phyloP scores from a whole-genome alignment of 2,888 invertebrate species.

The Acheta domesticus region DNA sequence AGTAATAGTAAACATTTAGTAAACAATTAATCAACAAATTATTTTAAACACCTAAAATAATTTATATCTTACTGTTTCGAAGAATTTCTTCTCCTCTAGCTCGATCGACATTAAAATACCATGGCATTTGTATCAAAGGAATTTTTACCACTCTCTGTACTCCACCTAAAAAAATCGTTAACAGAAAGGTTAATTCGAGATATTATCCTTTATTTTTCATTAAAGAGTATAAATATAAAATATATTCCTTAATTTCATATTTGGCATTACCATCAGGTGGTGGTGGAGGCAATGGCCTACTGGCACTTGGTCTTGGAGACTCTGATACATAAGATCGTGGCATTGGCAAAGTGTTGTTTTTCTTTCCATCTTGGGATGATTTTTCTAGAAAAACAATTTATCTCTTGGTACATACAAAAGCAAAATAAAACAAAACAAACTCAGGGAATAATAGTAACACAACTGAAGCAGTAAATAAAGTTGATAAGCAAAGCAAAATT shows the following conservation, averaged over 20 bases:
- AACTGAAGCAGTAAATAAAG: not conserved
- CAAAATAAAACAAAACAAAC: no score
- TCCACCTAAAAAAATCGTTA: constrained; percentile 3
- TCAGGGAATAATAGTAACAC: not conserved
- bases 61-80: constrained; percentile 31
- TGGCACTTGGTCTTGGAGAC: not conserved
- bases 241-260: no score
- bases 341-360: not conserved
- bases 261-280: not conserved
- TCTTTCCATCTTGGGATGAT: not conserved
- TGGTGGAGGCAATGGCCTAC: not conserved
- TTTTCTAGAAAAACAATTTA: not conserved
- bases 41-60: not conserved
- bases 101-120: constrained; percentile 37
- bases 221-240: no score
- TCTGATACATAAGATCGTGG: not conserved
- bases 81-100: constrained; percentile 36
- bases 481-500: not conserved
- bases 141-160: constrained; percentile 22
- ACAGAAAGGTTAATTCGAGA: not conserved
- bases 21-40: not conserved
- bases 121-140: constrained; percentile 33
- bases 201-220: no score
- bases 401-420: not conserved
- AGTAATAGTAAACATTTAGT: not conserved